Evolutionary conservation across 2,113 vertebrate genomes (phyloP), one percentile per base, ranked within the genome.

Genomic region (Motacilla tschutschensis): DNA sequence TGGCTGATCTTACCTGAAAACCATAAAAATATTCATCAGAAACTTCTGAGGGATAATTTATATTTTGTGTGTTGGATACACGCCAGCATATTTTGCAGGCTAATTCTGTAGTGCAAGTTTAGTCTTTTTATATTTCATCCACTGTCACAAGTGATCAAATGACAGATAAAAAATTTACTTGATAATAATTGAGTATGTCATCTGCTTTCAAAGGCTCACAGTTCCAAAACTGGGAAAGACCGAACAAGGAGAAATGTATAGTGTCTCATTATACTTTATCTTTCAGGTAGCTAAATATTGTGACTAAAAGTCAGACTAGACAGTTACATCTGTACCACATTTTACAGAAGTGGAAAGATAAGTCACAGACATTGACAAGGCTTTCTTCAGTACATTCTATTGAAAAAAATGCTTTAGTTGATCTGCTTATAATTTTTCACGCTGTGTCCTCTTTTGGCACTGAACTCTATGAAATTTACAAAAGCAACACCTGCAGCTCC

Each of bases 401-500:
- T 81, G 50, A 93, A 91, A 93, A 91, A 89, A 93, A 81, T 40
- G 33, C 48, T 91, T 83, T 79, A 46, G 79, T 78, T 63, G 53
- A 70, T 91, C 87, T 87, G 74, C 86, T 85, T 90, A 75, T 74
- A 87, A 89, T 85, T 95, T 94, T 91, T 93, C 90, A 63, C 0
- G 0, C 86, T 87, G 66, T 83, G 79, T 89, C 40, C 66, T 85
- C 60, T 72, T 90, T 87, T 84, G 81, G 58, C 88, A 82, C 38
- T 71, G 80, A 94, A 46, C 71, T 71, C 50, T 50, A 63, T 66
- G 63, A 93, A 94, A 80, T 87, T 48, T 92, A 85, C 74, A 87
- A 94, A 94, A 93, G 89, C 70, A 84, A 90, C 59, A 94, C 72
- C 93, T 82, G 65, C 81, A 85, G 73, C 70, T 95, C 81, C 77